Base-by-base conservation (phyloP, 2,797 vertebrate genomes). In the Clarias laeviceps region DNA sequence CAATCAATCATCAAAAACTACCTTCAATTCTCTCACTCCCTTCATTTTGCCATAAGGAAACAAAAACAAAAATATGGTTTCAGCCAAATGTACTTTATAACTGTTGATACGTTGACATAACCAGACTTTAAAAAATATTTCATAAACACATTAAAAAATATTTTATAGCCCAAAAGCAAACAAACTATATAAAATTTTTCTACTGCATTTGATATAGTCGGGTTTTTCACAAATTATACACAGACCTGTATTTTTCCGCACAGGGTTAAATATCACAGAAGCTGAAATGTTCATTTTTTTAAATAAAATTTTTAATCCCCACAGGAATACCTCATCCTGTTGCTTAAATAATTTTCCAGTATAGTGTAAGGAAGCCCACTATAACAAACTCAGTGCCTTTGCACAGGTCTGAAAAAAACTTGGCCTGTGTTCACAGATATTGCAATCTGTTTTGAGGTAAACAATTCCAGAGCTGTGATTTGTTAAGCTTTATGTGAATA, bases 401-500 rank as follows among this genome's bases (percentile, higher is more conserved):
- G 32, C 34, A 22, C 32, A 78, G 76, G 57, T n/a, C 34, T 40
- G 77, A 79, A 79, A 79, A 79, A 40, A 22, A 40, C 57, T 17
- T 5, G 57, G 57, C 22, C 59, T n/a, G 59, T 79, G 59, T 79
- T 79, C 59, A n/a, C 34, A 27, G 22, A 68, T 62, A 73, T 64
- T 14, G 56, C 56, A 79, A 72, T 82, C 82, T 56, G 82, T 86
- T 83, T 72, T 45, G 61, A 66, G 50, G 77, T 45, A 85, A 84
- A 85, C 80, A 82, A 59, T 72, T 2, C 57, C 77, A 62, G 32
- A 59, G 59, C 65, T 79, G 76, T 82, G 82, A 91, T 88, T 89
- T 89, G 88, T 87, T 65, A 86, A 88, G 83, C 64, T 84, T 89
- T 91, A 91, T 89, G 87, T 88, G 90, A 92, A 89, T 88, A 92